These are phyloP conservation scores for Drosophila bocki DNA, from an alignment of 1,140 invertebrate genomes.

Conservation along the genomic window DNA sequence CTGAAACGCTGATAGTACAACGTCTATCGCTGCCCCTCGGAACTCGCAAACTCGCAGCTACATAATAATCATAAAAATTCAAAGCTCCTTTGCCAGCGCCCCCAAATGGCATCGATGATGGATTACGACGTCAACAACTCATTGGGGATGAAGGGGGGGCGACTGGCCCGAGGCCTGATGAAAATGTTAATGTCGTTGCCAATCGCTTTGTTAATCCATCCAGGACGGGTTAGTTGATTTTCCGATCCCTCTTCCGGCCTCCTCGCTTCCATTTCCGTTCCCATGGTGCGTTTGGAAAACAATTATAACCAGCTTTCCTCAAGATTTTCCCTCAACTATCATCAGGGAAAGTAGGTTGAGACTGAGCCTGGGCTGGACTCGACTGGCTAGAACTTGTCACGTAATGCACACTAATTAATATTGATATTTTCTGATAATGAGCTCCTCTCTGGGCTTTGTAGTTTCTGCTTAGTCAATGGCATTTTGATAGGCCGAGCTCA, in stretches of 20 bases:
- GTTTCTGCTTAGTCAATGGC: constrained; percentile 73
- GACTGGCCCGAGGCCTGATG: constrained; percentile 65
- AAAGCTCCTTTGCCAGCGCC: constrained; percentile 48
- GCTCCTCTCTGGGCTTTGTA: constrained; percentile 35
- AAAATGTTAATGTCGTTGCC: constrained; percentile 83
- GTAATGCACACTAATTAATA: constrained; percentile 83
- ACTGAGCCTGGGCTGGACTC: neutral
- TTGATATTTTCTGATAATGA: constrained; percentile 74
- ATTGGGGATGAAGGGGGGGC: neutral
- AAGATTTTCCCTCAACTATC: constrained; percentile 21
- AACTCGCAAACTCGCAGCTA: constrained; percentile 49
- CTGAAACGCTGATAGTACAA: constrained; percentile 56
- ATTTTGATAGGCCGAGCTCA: constrained; percentile 61
- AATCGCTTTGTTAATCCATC: constrained; percentile 78
- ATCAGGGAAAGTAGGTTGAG: constrained; percentile 11
- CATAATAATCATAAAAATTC: constrained; percentile 83
- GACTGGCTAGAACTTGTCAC: constrained; percentile 61
- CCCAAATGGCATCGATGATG: constrained; percentile 67
- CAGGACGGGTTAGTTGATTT: constrained; percentile 69
- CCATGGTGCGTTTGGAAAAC: constrained; percentile 66
- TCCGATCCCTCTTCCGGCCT: neutral
- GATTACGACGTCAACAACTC: constrained; percentile 72
- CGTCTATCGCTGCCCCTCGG: constrained; percentile 2
- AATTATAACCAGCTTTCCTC: constrained; percentile 70
- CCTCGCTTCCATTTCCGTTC: neutral